Percentiles rank a stretch among this genome's conserved stretches.
Conservation (phyloP, 2,113 vertebrate genomes). For the Eulemur rufifrons region DNA sequence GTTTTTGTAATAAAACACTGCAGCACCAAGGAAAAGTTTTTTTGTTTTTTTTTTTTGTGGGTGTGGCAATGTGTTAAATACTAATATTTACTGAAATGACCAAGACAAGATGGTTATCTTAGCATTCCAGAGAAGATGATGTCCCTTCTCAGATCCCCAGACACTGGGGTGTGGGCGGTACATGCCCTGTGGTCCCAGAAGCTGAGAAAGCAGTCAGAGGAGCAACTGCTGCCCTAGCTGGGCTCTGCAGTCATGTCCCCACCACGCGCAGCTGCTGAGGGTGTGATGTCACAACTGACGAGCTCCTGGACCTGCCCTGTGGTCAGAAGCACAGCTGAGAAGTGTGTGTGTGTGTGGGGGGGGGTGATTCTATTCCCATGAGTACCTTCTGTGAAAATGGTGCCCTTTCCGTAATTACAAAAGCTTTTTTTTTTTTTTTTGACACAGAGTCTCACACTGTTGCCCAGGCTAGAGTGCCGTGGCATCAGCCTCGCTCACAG, state of each 20-base stretch:
- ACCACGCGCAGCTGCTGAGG: background rate
- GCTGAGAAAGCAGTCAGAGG: background rate
- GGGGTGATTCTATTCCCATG: background rate
- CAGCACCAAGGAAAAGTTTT: too few relatives aligned
- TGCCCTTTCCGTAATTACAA: background rate
- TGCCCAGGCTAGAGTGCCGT: too few relatives aligned
- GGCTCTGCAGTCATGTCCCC: background rate
- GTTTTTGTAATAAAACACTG: too few relatives aligned
- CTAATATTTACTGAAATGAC: background rate
- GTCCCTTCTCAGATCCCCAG: background rate
- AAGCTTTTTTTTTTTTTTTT: background rate
- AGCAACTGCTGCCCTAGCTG: background rate
- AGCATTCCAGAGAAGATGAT: background rate
- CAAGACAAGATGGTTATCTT: background rate
- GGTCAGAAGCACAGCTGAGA: background rate
- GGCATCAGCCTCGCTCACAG: too few relatives aligned
- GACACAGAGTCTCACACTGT: too few relatives aligned
- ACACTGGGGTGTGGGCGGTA: fast-evolving
- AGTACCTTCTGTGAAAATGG: background rate
- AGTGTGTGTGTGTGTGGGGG: background rate
- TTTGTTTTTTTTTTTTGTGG: too few relatives aligned
- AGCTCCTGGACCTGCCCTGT: background rate
- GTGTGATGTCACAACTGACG: background rate
- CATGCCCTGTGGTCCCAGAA: too few relatives aligned
- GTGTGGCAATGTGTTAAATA: too few relatives aligned